Evolutionary conservation across 2,888 invertebrate species (phyloP), one percentile per base, ranked within the genome.

Genomic region (Euclidia mi): DNA sequence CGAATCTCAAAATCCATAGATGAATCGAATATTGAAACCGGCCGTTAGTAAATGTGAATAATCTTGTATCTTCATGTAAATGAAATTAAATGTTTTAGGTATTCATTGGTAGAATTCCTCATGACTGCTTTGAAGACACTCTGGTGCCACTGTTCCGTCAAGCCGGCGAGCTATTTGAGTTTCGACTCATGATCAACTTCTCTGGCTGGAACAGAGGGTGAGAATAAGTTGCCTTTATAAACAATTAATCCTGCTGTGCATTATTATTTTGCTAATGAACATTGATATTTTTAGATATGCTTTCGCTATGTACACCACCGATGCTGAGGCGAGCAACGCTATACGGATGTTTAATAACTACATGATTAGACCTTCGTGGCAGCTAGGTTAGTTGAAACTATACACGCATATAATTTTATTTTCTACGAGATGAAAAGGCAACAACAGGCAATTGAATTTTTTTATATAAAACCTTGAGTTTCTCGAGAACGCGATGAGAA

Each of bases 151-250:
- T 96, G 61, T 94, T 95, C 66, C 82, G 88, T 29, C 89, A 90
- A 83, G 91, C 94, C 0, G 97, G 97, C 0, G 94, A 94, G 58
- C 94, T 97, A 32, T 97, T 96, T 81, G 97, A 97, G 85, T 94
- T 97, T 58, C 92, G 97, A 0, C 91, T 97, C 14, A 97, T 97
- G 97, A 97, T 97, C 95, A 96, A 96, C 76, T 96, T 96, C 78
- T 95, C 95, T 9, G 97, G 97, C 0, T 94, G 95, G 66, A 97
- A 97, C 81, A 91, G 97, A 56, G 97, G 97, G 76, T 97, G 53
- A 95, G 86, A 95, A 17, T 10, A 41, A 25, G 20, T 25, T 25
- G 4, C 20, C 4, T 4, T 4, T 41, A 3, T 38, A 37, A 10
- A 1, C 20, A 25, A 25, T 25, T 25, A 6, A 25, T 25, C 4